Conservation (phyloP, 2,797 vertebrate species). For the Tapera naevia region DNA sequence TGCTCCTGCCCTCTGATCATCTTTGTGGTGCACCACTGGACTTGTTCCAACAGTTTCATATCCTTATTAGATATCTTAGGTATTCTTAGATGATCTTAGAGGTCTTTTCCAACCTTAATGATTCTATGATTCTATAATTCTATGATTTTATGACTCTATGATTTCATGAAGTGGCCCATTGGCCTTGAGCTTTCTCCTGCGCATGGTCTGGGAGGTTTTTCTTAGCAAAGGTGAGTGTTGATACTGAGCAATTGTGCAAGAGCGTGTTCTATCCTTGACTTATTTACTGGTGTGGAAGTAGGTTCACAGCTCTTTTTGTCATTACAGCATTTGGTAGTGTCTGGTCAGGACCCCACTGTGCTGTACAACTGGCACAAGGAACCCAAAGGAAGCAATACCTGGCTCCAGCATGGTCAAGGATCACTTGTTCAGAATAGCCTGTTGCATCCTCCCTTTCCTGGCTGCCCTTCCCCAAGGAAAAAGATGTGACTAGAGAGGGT, state of each 20-base stretch:
- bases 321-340: not conserved
- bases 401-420: not conserved
- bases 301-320: not conserved
- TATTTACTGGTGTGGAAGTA: not conserved
- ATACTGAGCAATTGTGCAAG: not conserved
- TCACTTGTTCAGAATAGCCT: fast-evolving
- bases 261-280: not conserved
- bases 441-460: not conserved
- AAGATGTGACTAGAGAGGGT: fast-evolving
- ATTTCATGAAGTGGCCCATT: fast-evolving
- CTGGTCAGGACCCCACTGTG: no score
- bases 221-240: not conserved
- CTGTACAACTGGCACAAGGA: not conserved
- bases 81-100: no score
- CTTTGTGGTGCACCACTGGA: no score
- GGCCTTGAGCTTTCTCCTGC: not conserved
- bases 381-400: not conserved
- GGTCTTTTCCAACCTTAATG: no score
- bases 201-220: not conserved
- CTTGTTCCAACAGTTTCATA: no score
- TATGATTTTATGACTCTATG: no score
- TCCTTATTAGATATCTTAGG: no score
- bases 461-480: not conserved
- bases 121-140: no score
- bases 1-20: no score